phyloP scores from a whole-genome alignment of 2,888 invertebrate genomes.

The Acleris laterana region DNA sequence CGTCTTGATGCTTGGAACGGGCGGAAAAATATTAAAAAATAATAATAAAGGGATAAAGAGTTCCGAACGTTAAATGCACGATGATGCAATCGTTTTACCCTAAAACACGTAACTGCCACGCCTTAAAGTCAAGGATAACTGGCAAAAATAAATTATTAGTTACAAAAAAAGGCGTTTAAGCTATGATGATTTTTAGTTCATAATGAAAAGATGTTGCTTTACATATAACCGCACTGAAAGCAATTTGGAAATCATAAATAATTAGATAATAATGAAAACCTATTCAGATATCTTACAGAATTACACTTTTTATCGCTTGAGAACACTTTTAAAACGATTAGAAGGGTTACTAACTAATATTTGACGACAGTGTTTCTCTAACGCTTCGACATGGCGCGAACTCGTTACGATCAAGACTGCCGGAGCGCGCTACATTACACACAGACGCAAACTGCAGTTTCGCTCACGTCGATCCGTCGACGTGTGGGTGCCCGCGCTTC shows the following conservation, averaged over 20 bases:
- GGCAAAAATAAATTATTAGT: too few species aligned
- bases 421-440: slow-evolving; percentile 58
- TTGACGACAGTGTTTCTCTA: slow-evolving; percentile 2
- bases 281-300: background rate
- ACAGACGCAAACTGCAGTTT: slow-evolving; percentile 70
- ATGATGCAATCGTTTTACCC: too few species aligned
- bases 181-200: too few species aligned
- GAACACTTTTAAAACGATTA: background rate
- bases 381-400: slow-evolving; percentile 16
- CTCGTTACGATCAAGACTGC: slow-evolving; percentile 51
- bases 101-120: too few species aligned
- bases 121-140: too few species aligned
- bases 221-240: too few species aligned
- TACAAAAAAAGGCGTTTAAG: too few species aligned
- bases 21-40: slow-evolving; percentile 40
- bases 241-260: too few species aligned
- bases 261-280: too few species aligned
- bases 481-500: slow-evolving; percentile 73
- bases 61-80: too few species aligned
- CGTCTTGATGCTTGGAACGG: slow-evolving; percentile 66
- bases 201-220: too few species aligned
- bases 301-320: background rate
- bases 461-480: slow-evolving; percentile 53
- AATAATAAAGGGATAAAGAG: background rate
- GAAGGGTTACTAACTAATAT: too few species aligned